These are phyloP conservation scores for Hypsibius dujardini DNA, from an alignment of 1,140 invertebrate species.

Conservation along the genomic window DNA sequence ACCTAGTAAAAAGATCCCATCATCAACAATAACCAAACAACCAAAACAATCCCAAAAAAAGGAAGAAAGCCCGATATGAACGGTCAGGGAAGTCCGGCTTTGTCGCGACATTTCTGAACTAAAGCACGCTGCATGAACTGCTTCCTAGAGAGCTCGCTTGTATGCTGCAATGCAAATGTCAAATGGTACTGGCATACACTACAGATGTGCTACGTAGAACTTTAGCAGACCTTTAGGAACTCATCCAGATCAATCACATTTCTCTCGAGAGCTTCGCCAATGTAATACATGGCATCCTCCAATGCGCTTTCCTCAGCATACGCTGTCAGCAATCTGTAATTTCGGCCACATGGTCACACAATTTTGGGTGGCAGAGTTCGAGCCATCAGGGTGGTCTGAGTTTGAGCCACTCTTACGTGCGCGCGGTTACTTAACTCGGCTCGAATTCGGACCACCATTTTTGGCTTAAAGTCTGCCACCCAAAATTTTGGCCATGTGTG, in stretches of 20 bases:
- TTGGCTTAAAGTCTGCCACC: too few relatives aligned
- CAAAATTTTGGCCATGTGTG: too few relatives aligned
- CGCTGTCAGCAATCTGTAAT: slow-evolving; percentile 61
- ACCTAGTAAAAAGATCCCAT: not conserved
- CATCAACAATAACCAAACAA: too few relatives aligned
- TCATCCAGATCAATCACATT: slow-evolving; percentile 84
- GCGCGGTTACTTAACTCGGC: too few relatives aligned
- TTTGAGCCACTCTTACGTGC: too few relatives aligned
- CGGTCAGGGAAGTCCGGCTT: slow-evolving; percentile 56
- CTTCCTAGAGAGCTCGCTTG: slow-evolving; percentile 73
- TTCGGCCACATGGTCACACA: not conserved
- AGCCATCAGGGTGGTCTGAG: too few relatives aligned
- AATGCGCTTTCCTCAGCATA: slow-evolving; percentile 94
- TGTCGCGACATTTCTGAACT: slow-evolving; percentile 88
- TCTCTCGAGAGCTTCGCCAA: slow-evolving; percentile 81
- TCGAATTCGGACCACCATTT: too few relatives aligned
- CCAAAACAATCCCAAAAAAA: too few relatives aligned
- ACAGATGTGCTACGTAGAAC: too few relatives aligned
- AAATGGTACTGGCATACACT: too few relatives aligned
- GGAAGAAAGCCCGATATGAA: too few relatives aligned
- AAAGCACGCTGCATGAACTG: slow-evolving; percentile 87
- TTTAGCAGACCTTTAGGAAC: slow-evolving; percentile 53
- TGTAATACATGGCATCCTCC: slow-evolving; percentile 94
- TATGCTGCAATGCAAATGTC: slow-evolving; percentile 43
- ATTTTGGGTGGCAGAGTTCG: not conserved